Percentiles rank a stretch among this genome's conserved stretches.
These are phyloP conservation scores for Triplophysa bombifrons DNA, from an alignment of 2,797 vertebrate species.

Conservation along the genomic window DNA sequence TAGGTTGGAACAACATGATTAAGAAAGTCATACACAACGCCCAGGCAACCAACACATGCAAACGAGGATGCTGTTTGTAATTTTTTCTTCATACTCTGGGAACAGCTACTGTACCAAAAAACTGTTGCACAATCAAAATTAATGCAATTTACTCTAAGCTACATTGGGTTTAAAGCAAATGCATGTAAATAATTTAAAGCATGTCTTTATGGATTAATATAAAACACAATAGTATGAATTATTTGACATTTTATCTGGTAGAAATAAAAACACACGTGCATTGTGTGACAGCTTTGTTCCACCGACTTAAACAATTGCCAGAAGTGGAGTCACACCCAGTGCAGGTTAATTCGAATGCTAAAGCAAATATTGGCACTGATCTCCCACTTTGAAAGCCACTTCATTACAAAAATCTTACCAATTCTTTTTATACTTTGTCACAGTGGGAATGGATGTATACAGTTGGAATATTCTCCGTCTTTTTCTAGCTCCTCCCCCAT, in stretches of 20 bases:
- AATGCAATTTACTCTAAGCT: background rate
- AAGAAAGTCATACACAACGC: too few species aligned
- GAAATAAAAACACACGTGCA: background rate
- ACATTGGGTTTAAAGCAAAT: background rate
- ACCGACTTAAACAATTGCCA: background rate
- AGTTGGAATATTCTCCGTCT: slow-evolving; percentile 52
- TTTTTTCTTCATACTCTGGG: background rate
- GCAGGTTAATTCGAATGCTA: background rate
- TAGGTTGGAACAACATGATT: too few species aligned
- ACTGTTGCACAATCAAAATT: too few species aligned
- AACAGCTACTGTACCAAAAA: too few species aligned
- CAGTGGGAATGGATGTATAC: slow-evolving; percentile 68
- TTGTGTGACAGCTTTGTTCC: slow-evolving; percentile 3
- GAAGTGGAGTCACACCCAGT: background rate
- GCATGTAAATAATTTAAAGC: background rate
- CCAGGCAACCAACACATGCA: too few species aligned
- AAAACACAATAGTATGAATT: background rate
- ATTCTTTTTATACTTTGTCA: slow-evolving; percentile 18
- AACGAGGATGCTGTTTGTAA: background rate
- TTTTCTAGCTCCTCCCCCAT: slow-evolving; percentile 69
- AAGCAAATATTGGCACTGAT: slow-evolving; percentile 51
- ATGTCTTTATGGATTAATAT: background rate
- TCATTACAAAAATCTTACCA: background rate
- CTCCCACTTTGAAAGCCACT: background rate
- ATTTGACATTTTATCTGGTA: slow-evolving; percentile 1